phyloP scores from a whole-genome alignment of 2,797 vertebrate species.

The Hoplostethus atlanticus region DNA sequence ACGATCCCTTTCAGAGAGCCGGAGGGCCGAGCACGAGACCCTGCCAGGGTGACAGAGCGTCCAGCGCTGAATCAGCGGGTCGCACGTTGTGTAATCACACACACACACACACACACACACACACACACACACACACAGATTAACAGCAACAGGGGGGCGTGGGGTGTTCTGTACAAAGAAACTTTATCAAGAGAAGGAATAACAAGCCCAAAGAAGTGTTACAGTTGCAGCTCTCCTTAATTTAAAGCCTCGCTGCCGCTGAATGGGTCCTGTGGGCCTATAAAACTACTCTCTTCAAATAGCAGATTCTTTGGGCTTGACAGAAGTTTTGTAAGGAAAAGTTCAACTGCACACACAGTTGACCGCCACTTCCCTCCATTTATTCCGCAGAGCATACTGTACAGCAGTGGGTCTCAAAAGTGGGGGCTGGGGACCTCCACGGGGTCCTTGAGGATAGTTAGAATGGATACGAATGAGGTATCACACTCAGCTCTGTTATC shows the following conservation, averaged over 20 bases:
- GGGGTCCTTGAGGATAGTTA: neutral
- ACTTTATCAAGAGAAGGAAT: slow-evolving; percentile 61
- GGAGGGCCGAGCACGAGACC: slow-evolving; percentile 71
- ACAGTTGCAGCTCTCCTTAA: slow-evolving; percentile 56
- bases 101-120: slow-evolving; percentile 26
- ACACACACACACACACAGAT: slow-evolving; percentile 45
- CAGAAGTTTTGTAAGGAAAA: slow-evolving; percentile 47
- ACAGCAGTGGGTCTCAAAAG: slow-evolving; percentile 2
- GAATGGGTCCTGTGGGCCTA: slow-evolving; percentile 54
- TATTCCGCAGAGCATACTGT: neutral
- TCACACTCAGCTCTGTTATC: no score
- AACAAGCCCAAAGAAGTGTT: slow-evolving; percentile 60
- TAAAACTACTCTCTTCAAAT: slow-evolving; percentile 53
- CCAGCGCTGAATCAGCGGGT: slow-evolving; percentile 79
- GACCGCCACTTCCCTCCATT: slow-evolving; percentile 3
- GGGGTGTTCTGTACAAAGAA: slow-evolving; percentile 42
- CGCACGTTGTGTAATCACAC: slow-evolving; percentile 76
- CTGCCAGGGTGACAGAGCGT: slow-evolving; percentile 65
- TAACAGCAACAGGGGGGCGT: slow-evolving; percentile 35
- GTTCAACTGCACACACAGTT: slow-evolving; percentile 9
- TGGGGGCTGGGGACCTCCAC: neutral
- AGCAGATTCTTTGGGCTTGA: slow-evolving; percentile 45
- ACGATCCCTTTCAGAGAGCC: slow-evolving; percentile 40
- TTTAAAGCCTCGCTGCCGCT: slow-evolving; percentile 65
- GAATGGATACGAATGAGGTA: no score